phyloP scores from a whole-genome alignment of 2,797 vertebrate species.

The Neosilurus hyrtlii region DNA sequence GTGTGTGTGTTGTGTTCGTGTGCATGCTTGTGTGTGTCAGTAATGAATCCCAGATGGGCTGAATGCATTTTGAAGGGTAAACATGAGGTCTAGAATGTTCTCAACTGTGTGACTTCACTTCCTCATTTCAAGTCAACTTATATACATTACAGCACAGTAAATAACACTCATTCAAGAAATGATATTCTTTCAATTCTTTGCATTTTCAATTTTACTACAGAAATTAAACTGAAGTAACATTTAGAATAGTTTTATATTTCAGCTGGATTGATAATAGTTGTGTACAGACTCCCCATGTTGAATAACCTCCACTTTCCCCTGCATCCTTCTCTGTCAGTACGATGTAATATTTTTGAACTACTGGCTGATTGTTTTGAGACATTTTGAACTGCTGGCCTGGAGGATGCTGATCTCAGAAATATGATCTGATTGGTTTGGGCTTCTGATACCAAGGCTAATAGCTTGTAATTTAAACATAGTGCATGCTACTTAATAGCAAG shows the following conservation, averaged over 20 bases:
- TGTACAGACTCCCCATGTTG: background rate
- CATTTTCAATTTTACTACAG: too few species aligned
- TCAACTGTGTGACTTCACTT: background rate
- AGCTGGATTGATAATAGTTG: constrained; percentile 8
- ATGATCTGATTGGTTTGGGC: constrained; percentile 27
- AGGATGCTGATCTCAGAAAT: constrained; percentile 13
- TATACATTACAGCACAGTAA: background rate
- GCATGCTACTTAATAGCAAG: background rate
- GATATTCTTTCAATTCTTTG: background rate
- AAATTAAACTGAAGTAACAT: background rate
- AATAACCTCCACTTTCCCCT: constrained; percentile 4
- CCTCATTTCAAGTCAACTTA: background rate
- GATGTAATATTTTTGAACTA: background rate
- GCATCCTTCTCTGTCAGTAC: background rate
- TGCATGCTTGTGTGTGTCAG: background rate
- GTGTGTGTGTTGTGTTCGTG: background rate
- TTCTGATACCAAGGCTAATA: constrained; percentile 14
- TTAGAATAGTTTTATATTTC: constrained; percentile 14
- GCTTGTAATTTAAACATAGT: constrained; percentile 19
- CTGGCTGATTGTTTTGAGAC: background rate
- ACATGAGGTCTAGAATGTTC: constrained; percentile 11
- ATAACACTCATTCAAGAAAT: constrained; percentile 1
- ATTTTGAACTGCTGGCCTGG: background rate
- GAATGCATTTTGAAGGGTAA: background rate
- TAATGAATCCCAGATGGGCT: constrained; percentile 14